A percentile compares a stretch with the other conserved stretches of the same genome.
Conservation (phyloP, 1,140 invertebrate species). For the Drosophila grimshawi region DNA sequence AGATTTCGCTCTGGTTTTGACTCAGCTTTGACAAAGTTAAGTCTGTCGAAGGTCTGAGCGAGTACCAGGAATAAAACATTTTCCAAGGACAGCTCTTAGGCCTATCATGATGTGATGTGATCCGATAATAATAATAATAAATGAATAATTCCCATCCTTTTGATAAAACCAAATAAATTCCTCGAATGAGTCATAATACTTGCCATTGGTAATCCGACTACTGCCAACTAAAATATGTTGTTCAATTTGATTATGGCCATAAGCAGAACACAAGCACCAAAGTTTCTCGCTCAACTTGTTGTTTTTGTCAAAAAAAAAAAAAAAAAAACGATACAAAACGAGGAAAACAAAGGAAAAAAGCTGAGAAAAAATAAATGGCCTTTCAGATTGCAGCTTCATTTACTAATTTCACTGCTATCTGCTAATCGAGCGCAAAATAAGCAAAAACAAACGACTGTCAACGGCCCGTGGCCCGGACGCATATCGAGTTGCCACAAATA, state of each 20-base stretch:
- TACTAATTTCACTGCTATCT: slow-evolving; percentile 80
- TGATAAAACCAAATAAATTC: slow-evolving; percentile 1
- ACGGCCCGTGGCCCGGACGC: slow-evolving; percentile 2
- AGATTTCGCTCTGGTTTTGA: too few relatives aligned
- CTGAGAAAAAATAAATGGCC: slow-evolving; percentile 69
- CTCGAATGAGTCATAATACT: slow-evolving; percentile 56
- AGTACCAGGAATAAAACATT: too few relatives aligned
- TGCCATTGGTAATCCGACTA: neutral
- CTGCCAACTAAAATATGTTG: slow-evolving; percentile 38
- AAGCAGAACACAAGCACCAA: slow-evolving; percentile 57
- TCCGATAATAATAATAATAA: neutral
- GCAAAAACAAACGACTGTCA: slow-evolving; percentile 66
- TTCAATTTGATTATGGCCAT: slow-evolving; percentile 71
- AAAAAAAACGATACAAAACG: slow-evolving; percentile 11
- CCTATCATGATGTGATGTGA: neutral
- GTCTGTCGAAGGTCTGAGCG: too few relatives aligned
- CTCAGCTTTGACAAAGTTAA: too few relatives aligned
- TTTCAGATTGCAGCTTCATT: slow-evolving; percentile 80
- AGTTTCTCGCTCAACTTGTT: slow-evolving; percentile 29
- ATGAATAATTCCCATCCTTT: neutral
- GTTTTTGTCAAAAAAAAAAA: slow-evolving; percentile 7
- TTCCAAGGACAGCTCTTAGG: too few relatives aligned
- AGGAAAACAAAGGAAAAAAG: slow-evolving; percentile 17
- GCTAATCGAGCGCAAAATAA: slow-evolving; percentile 82
- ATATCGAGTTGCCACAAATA: slow-evolving; percentile 57